Evolutionary conservation across 2,797 vertebrate species (phyloP), one percentile per base, ranked within the genome.

Genomic region (Poliocrania exsul): DNA sequence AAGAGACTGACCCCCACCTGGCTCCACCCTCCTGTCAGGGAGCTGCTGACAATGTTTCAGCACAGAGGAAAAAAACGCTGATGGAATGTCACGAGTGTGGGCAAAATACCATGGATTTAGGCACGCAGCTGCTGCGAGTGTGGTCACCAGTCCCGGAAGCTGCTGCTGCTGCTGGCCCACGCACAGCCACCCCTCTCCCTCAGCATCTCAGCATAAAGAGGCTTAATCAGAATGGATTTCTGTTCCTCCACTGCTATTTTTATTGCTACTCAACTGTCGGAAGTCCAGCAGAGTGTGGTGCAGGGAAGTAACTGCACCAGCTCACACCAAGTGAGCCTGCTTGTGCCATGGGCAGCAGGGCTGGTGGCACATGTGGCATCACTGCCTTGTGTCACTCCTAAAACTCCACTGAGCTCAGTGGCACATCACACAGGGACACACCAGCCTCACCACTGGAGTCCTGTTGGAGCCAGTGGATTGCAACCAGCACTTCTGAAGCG

Each of bases 311-410:
- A 14, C 13, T 1, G 11, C 84, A 21, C 6, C 25, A 38, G 56
- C 81, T 23, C 6, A 3, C 49, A 3, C 40, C 3, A 0, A 28
- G 54, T 0, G 28, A 40, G 38, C 8, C 46, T 4, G 33, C n/a
- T 28, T 3, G 0, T 25, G 49, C 33, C 89, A 5, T 0, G 1
- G 3, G 5, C 31, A 0, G 42, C 6, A 3, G 7, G 56, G 61
- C 73, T 6, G 69, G 42, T 11, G 56, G 46, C 58, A 57, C 3
- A 0, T 0, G 0, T 3, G 71, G 29, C 44, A 11, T 1, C 1
- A 5, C 62, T 64, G 25, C 0, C 19, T 10, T 7, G 0, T 40
- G 67, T 12, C 81, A 15, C 44, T 33, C 11, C 1, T 31, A 47
- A 65, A 44, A n/a, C 24, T 8, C 31, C 40, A 10, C 64, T 4